phyloP scores from a whole-genome alignment of 2,888 invertebrate genomes.

The Nasonia oneida region DNA sequence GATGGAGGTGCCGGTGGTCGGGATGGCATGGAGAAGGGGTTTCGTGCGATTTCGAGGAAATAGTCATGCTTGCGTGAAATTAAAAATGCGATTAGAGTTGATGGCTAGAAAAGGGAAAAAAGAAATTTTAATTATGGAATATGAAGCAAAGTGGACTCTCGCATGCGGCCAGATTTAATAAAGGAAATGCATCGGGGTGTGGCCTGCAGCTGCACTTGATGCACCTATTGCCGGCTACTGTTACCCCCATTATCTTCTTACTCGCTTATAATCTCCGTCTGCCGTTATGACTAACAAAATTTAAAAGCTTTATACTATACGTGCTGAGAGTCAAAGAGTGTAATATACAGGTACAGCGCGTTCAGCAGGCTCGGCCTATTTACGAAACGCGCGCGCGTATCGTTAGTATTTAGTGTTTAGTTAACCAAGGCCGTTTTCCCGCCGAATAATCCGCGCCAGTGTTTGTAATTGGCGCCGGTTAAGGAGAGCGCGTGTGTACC shows the following conservation, averaged over 20 bases:
- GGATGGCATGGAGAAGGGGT: background rate
- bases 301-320: background rate
- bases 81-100: background rate
- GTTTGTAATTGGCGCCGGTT: slow-evolving; percentile 78
- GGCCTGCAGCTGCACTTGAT: slow-evolving; percentile 62
- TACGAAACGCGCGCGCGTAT: slow-evolving; percentile 68
- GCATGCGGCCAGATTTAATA: slow-evolving; percentile 74
- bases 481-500: slow-evolving; percentile 75
- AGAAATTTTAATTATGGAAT: background rate
- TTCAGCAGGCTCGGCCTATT: slow-evolving; percentile 39
- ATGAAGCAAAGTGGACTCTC: slow-evolving; percentile 56
- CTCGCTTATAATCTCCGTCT: no score
- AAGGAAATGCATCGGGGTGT: slow-evolving; percentile 73
- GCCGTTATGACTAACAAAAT: background rate
- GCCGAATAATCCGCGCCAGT: slow-evolving; percentile 74
- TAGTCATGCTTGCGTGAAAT: background rate
- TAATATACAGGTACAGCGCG: background rate
- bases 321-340: background rate
- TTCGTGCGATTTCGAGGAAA: background rate
- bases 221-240: slow-evolving; percentile 35
- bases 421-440: slow-evolving; percentile 67
- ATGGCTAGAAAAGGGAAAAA: background rate
- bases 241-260: slow-evolving; percentile 6
- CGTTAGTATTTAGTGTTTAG: slow-evolving; percentile 78
- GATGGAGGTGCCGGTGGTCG: background rate